These are phyloP conservation scores for Pseudococcus longispinus DNA, from an alignment of 2,888 invertebrate genomes.

Conservation along the genomic window DNA sequence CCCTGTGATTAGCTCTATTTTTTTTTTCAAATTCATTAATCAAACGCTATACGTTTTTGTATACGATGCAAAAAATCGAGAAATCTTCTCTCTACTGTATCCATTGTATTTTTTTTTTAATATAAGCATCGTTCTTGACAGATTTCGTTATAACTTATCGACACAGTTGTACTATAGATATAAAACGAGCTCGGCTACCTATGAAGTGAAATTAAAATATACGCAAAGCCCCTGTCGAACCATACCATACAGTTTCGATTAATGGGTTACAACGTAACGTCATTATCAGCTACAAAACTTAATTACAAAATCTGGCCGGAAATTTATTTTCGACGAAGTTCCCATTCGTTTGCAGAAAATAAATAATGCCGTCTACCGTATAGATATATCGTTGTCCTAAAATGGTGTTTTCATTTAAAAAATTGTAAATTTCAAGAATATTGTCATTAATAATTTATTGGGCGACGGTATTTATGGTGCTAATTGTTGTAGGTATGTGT, in stretches of 20 bases:
- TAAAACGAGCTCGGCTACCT: constrained; percentile 19
- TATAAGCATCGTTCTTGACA: constrained; percentile 24
- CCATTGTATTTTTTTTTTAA: background rate
- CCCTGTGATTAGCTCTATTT: background rate
- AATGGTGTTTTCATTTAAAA: background rate
- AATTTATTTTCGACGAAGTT: constrained; percentile 28
- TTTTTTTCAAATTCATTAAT: background rate
- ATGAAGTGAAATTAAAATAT: constrained; percentile 31
- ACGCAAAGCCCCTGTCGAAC: constrained; percentile 34
- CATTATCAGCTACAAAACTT: constrained; percentile 34
- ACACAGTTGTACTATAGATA: constrained; percentile 13
- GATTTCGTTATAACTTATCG: constrained; percentile 27
- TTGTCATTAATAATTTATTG: background rate
- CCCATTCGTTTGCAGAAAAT: constrained; percentile 28
- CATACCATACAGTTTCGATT: constrained; percentile 30
- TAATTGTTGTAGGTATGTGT: background rate
- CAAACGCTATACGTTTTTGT: background rate
- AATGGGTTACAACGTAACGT: constrained; percentile 29
- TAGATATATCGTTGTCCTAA: constrained; percentile 6
- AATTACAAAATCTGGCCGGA: constrained; percentile 31
- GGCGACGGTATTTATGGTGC: background rate
- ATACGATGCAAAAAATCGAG: background rate
- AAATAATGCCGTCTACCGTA: constrained; percentile 3
- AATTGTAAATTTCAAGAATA: constrained; percentile 1
- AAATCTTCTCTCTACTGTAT: background rate